Conservation (phyloP, 1,140 invertebrate genomes). For the Atta colombica region DNA sequence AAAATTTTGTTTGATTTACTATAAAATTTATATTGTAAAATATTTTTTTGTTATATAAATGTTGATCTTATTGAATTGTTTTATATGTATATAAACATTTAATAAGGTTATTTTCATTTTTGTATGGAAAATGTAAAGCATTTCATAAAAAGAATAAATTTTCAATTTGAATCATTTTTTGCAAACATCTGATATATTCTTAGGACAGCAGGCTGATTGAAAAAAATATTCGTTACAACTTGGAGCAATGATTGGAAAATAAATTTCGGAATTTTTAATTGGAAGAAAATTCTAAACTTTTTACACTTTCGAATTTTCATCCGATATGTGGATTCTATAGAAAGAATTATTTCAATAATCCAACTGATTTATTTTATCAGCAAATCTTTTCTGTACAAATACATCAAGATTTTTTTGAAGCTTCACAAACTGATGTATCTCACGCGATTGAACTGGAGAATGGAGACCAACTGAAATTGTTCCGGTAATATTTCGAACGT, state of each 20-base stretch:
- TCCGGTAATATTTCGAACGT: constrained; percentile 32
- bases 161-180: no score
- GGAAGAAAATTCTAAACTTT: constrained; percentile 14
- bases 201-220: not conserved
- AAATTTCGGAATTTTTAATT: not conserved
- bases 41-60: no score
- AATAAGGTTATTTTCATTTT: no score
- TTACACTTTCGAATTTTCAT: not conserved
- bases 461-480: not conserved
- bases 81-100: no score
- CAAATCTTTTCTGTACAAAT: not conserved
- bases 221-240: not conserved
- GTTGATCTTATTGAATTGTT: no score
- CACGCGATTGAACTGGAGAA: constrained; percentile 9
- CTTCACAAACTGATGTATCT: constrained; percentile 1
- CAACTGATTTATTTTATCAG: not conserved
- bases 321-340: not conserved
- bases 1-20: no score
- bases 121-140: no score
- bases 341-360: not conserved
- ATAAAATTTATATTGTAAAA: no score
- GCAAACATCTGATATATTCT: no score
- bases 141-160: no score
- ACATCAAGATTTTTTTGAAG: constrained; percentile 13
- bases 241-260: not conserved